A percentile compares a stretch with the other conserved stretches of the same genome.
These are phyloP conservation scores for Parotia lawesii DNA, from an alignment of 2,113 vertebrate species.

Conservation along the genomic window DNA sequence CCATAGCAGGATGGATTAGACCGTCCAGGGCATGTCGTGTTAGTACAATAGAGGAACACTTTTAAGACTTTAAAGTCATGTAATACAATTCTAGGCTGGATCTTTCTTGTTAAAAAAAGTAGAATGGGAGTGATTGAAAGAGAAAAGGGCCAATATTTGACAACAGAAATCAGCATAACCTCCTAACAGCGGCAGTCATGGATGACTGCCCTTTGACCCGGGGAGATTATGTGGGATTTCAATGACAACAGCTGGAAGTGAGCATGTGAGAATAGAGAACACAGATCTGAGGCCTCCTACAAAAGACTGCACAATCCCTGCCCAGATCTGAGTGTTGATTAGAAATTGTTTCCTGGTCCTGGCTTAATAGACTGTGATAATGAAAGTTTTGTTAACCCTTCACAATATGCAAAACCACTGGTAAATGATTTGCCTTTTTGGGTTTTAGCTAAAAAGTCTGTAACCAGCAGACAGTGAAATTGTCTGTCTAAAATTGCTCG, in stretches of 20 bases:
- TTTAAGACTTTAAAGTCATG: constrained; percentile 85
- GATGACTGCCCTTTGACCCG: constrained; percentile 83
- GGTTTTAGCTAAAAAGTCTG: background rate
- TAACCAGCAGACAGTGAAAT: background rate
- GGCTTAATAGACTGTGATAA: constrained; percentile 80
- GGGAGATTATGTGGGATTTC: constrained; percentile 85
- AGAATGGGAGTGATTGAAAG: constrained; percentile 78
- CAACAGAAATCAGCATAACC: constrained; percentile 86
- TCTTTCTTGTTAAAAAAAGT: constrained; percentile 76
- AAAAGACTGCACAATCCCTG: constrained; percentile 76
- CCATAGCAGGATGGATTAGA: constrained; percentile 69
- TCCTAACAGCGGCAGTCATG: constrained; percentile 82
- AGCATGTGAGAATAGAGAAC: constrained; percentile 78
- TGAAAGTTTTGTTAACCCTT: constrained; percentile 72
- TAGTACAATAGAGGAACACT: constrained; percentile 74
- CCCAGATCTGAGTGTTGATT: constrained; percentile 78
- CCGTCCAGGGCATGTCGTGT: constrained; percentile 68
- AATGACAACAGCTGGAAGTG: constrained; percentile 84
- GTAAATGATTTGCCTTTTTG: constrained; percentile 23
- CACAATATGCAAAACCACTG: constrained; percentile 36
- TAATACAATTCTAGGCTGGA: constrained; percentile 80
- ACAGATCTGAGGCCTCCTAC: constrained; percentile 76
- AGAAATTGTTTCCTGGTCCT: constrained; percentile 81
- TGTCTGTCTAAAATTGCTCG: background rate
- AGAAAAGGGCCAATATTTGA: constrained; percentile 82